Percentiles rank a stretch among this genome's conserved stretches.
Conservation (phyloP, 2,797 vertebrate species). For the Malurus splendens region DNA sequence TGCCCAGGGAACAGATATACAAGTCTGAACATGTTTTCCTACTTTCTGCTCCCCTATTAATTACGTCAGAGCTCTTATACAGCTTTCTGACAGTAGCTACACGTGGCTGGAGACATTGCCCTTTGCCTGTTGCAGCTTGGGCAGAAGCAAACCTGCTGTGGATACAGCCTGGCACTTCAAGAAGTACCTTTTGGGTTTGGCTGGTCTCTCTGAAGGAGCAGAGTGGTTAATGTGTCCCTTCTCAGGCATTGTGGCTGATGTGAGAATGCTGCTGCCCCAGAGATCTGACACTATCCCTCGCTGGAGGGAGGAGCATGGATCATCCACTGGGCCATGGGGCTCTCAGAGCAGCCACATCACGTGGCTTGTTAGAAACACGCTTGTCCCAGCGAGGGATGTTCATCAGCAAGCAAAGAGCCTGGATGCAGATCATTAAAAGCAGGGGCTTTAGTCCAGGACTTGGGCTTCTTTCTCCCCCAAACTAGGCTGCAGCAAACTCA, state of each 20-base stretch:
- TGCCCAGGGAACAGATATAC: neutral
- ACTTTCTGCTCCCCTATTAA: neutral
- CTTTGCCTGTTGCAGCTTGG: neutral
- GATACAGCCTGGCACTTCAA: neutral
- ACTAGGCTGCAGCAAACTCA: neutral
- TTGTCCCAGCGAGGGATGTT: neutral
- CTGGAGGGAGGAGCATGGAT: neutral
- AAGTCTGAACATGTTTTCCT: neutral
- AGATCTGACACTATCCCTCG: neutral
- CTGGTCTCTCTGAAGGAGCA: neutral
- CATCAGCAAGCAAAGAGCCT: neutral
- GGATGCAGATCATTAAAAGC: neutral
- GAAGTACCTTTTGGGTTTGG: neutral
- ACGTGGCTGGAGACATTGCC: neutral
- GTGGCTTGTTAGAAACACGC: accelerated
- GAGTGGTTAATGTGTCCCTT: neutral
- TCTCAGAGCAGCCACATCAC: accelerated
- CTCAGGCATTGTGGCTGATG: neutral
- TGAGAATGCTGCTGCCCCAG: neutral
- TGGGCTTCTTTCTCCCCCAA: neutral
- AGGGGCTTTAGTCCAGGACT: neutral
- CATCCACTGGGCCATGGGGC: neutral
- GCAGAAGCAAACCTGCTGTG: neutral
- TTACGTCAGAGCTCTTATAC: neutral
- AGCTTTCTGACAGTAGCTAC: neutral